Evolutionary conservation across 2,888 invertebrate species (phyloP).

Genomic region (Lissocephala sabroskyi): DNA sequence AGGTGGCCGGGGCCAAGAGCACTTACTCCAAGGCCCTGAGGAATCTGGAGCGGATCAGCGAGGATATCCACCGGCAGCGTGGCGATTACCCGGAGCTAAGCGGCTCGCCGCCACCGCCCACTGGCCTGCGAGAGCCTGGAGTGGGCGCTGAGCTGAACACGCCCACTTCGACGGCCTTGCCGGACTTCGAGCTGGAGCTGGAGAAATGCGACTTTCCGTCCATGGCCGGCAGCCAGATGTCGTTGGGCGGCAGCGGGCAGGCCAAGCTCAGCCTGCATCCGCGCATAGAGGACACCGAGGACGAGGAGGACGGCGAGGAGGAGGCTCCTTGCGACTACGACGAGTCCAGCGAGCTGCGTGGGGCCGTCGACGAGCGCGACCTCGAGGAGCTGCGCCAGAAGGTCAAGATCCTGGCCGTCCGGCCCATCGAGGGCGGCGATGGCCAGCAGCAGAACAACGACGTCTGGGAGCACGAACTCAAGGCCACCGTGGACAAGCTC

Average conservation of each 20-base stretch:
- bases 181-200: conserved; percentile 75
- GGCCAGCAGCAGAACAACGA: conserved; percentile 76
- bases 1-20: conserved; percentile 81
- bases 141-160: conserved; percentile 80
- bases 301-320: conserved; percentile 42
- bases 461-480: conserved; percentile 84
- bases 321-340: conserved; percentile 48
- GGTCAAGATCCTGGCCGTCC: conserved; percentile 81
- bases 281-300: conserved; percentile 20
- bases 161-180: conserved; percentile 61
- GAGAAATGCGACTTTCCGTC: conserved; percentile 76
- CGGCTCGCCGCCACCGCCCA: conserved; percentile 64
- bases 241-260: conserved; percentile 69
- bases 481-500: conserved; percentile 83
- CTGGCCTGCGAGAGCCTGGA: conserved; percentile 77
- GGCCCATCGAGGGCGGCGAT: conserved; percentile 83
- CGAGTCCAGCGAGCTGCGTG: conserved; percentile 42
- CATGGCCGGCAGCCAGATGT: conserved; percentile 73
- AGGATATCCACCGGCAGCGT: conserved; percentile 83
- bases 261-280: conserved; percentile 17
- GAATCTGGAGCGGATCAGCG: conserved; percentile 90
- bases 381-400: conserved; percentile 80
- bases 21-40: conserved; percentile 87
- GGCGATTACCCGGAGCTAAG: conserved; percentile 62
- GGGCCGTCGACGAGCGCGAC: conserved; percentile 72